A percentile compares a stretch with the other conserved stretches of the same genome.
Evolutionary conservation across 2,888 invertebrate species (phyloP).

Genomic region (Cremastinae sp.): DNA sequence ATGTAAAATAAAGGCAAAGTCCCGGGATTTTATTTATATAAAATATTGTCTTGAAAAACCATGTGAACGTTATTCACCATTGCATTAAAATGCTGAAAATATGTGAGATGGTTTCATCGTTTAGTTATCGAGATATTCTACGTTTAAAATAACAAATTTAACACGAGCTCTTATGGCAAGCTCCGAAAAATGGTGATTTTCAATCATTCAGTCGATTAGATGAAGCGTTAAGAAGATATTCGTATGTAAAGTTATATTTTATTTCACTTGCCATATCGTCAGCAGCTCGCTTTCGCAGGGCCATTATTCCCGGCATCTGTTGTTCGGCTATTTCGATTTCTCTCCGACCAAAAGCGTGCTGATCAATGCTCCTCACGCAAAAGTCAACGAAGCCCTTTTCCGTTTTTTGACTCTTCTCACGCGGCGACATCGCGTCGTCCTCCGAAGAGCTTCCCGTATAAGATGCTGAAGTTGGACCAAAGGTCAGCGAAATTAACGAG

Average conservation of each 20-base stretch:
- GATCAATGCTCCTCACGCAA: slow-evolving; percentile 96
- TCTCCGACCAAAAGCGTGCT: slow-evolving; percentile 95
- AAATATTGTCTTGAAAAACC: too few relatives aligned
- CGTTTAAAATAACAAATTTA: too few relatives aligned
- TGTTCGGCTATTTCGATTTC: slow-evolving; percentile 99
- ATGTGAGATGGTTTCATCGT: too few relatives aligned
- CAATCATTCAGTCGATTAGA: too few relatives aligned
- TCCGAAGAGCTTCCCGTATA: slow-evolving; percentile 94
- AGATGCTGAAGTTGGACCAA: slow-evolving; percentile 75
- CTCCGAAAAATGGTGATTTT: too few relatives aligned
- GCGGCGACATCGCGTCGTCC: slow-evolving; percentile 95
- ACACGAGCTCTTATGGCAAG: too few relatives aligned
- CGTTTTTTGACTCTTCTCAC: slow-evolving; percentile 95
- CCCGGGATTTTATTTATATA: neutral
- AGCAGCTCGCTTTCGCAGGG: slow-evolving; percentile 92
- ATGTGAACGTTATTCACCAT: too few relatives aligned
- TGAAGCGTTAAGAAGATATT: neutral
- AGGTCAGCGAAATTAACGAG: slow-evolving; percentile 56
- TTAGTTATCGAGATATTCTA: too few relatives aligned
- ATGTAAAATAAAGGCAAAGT: too few relatives aligned
- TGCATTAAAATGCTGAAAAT: too few relatives aligned
- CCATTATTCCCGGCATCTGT: slow-evolving; percentile 99
- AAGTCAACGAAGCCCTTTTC: slow-evolving; percentile 93
- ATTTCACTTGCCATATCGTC: slow-evolving; percentile 90
- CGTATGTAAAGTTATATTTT: too few relatives aligned